These are phyloP conservation scores for Diplosoma virens DNA, from an alignment of 23 tunicate species.

Conservation along the genomic window DNA sequence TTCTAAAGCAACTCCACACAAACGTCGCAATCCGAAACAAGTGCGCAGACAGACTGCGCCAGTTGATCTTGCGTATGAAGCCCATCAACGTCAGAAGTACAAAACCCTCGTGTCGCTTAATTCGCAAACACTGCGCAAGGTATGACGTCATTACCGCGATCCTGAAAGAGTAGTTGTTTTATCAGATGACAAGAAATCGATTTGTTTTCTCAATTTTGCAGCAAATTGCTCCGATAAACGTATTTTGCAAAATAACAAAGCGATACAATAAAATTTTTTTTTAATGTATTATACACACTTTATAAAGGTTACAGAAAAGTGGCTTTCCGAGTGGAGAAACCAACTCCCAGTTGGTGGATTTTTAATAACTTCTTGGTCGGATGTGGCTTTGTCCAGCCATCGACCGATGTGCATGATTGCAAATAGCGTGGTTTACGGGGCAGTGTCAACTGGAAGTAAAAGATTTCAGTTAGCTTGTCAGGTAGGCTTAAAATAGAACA, in stretches of 20 bases:
- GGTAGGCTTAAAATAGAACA: too few relatives aligned
- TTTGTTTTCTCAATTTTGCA: too few relatives aligned
- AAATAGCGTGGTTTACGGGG: constrained; percentile 74
- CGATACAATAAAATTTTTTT: too few relatives aligned
- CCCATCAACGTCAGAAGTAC: constrained; percentile 70
- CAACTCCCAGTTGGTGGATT: constrained; percentile 90
- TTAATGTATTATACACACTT: too few relatives aligned
- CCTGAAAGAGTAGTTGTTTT: neutral
- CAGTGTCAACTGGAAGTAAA: constrained; percentile 72
- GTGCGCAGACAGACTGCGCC: constrained; percentile 58
- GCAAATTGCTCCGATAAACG: too few relatives aligned
- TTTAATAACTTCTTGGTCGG: constrained; percentile 94
- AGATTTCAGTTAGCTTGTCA: constrained; percentile 86
- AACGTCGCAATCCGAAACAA: constrained; percentile 45
- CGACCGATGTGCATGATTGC: constrained; percentile 80
- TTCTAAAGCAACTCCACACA: constrained; percentile 1
- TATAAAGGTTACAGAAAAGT: constrained; percentile 82
- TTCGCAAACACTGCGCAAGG: constrained; percentile 83
- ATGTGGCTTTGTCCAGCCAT: constrained; percentile 73
- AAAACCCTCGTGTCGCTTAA: constrained; percentile 81
- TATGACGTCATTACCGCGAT: neutral
- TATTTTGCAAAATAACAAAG: too few relatives aligned
- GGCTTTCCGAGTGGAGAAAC: constrained; percentile 91
- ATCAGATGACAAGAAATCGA: too few relatives aligned
- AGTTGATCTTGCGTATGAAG: constrained; percentile 50